Evolutionary conservation across 2,797 vertebrate species (phyloP), one percentile per base, ranked within the genome.

Genomic region (Diplodus sargus): DNA sequence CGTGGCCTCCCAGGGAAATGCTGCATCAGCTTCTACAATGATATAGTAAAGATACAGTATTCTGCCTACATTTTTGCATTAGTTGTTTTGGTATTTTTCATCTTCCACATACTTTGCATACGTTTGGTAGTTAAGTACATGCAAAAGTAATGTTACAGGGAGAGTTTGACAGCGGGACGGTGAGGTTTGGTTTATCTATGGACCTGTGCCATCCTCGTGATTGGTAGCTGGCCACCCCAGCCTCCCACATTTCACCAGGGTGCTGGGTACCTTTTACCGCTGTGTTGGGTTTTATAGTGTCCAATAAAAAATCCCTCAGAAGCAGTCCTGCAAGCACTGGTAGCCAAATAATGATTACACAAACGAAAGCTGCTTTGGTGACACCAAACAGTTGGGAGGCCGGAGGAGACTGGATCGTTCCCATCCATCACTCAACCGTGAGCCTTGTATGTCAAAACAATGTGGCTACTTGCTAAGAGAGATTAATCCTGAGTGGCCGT

Each of bases 191-290:
- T 52, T 42, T 54, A 18, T 59, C 15, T 60, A 49, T 76, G 69
- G 65, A 74, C 51, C 49, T 1, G 0, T 70, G 69, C 61, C 78
- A 69, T 59, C 57, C 42, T 78, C 58, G 23, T 78, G 80, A 88
- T 60, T 74, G 57, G 65, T 74, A 20, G 57, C 34, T 11, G n/a
- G 20, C 25, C 47, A 59, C 20, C 12, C 8, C 22, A 5, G 65
- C 56, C 30, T 49, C 39, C 53, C 30, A 25, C 79, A 88, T 78
- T 74, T 84, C 77, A 86, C 57, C 76, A 77, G 74, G 23, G 28
- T 42, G 22, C n/a, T 13, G 5, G 70, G 17, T 17, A 75, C 18
- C 53, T 34, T 74, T 65, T 76, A 42, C 48, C 59, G 52, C 63
- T 23, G 16, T 14, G 3, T 28, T 58, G 39, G 70, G 60, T 74